Conservation (phyloP, 2,797 vertebrate genomes). For the Emydoidea blandingii region DNA sequence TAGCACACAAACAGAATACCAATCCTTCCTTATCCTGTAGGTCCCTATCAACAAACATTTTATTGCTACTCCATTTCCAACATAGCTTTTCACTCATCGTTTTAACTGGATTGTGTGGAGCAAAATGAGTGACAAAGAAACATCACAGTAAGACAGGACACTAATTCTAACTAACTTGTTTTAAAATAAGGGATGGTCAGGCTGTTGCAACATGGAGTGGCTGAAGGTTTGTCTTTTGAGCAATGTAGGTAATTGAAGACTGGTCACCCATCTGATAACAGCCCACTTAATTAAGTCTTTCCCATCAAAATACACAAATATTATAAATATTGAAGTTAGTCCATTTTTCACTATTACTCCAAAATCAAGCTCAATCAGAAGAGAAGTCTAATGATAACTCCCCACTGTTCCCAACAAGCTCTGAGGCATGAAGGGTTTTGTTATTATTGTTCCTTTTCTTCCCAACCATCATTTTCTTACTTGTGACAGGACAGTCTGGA, state of each 20-base stretch:
- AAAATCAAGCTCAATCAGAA: not conserved
- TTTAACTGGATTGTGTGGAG: not conserved
- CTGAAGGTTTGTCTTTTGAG: not conserved
- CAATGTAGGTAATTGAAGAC: not conserved
- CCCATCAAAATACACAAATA: not conserved
- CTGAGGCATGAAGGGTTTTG: not conserved
- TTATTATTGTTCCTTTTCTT: not conserved
- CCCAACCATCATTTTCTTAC: not conserved
- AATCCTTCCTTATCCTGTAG: slow-evolving; percentile 21
- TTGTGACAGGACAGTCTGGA: not conserved
- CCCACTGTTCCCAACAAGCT: not conserved
- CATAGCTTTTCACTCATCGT: not conserved
- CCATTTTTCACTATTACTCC: not conserved
- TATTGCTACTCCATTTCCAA: not conserved
- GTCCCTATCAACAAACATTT: not conserved
- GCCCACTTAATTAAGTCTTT: not conserved
- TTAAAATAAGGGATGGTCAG: not conserved
- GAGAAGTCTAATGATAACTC: not conserved
- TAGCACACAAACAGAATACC: not conserved
- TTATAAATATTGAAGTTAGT: not conserved
- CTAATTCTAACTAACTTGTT: not conserved
- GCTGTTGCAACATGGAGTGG: not conserved
- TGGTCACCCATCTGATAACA: not conserved
- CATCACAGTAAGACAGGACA: not conserved
- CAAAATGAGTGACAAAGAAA: not conserved